Conservation (phyloP, 1,140 invertebrate genomes). For the Penaeus japonicus region DNA sequence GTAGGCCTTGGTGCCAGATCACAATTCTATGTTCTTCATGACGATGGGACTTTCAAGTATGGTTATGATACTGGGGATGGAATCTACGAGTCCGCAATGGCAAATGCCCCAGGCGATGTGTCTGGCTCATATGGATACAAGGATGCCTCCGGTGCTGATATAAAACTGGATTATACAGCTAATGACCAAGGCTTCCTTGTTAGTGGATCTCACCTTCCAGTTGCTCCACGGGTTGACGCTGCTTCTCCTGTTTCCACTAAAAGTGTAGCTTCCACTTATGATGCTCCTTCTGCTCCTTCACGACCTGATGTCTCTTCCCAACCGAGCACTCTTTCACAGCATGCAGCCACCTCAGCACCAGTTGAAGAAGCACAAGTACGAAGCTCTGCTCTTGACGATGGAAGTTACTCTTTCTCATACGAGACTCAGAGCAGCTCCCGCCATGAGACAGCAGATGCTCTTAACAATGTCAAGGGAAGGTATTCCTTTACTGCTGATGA, state of each 20-base stretch:
- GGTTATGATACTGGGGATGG: neutral
- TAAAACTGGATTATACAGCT: neutral
- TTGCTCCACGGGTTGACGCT: neutral
- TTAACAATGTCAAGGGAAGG: slow-evolving; percentile 23
- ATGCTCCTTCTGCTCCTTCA: too few species aligned
- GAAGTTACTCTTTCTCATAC: slow-evolving; percentile 31
- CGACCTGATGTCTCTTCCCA: too few species aligned
- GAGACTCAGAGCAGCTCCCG: slow-evolving; percentile 9
- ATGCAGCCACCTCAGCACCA: neutral
- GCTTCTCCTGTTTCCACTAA: too few species aligned
- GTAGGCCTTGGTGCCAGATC: slow-evolving; percentile 21
- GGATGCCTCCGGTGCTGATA: neutral
- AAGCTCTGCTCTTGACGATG: neutral
- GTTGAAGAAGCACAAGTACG: neutral
- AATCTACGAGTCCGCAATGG: neutral
- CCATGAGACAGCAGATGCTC: slow-evolving; percentile 17
- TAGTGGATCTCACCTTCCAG: neutral
- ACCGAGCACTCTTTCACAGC: too few species aligned
- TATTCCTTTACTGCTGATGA: slow-evolving; percentile 39
- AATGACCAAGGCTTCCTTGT: neutral
- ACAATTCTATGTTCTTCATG: slow-evolving; percentile 44
- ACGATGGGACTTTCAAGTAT: slow-evolving; percentile 37
- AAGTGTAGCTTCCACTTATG: too few species aligned
- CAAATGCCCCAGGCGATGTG: too few species aligned
- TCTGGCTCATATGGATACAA: neutral